phyloP scores from a whole-genome alignment of 2,797 vertebrate genomes.

The Balearica regulorum region DNA sequence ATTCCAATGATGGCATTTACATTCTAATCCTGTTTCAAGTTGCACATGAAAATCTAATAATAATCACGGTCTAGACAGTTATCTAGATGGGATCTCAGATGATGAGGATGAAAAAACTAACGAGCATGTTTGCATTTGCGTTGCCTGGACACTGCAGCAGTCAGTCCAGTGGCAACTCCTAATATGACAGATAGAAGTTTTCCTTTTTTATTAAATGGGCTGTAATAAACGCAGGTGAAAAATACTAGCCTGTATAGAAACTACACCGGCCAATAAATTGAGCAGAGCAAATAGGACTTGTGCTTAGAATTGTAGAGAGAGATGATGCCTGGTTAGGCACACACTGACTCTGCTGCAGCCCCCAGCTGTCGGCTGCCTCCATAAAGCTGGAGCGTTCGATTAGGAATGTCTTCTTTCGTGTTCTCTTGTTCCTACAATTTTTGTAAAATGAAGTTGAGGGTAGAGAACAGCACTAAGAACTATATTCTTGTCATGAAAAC shows the following conservation, averaged over 20 bases:
- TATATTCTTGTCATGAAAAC: background rate
- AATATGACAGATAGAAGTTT: background rate
- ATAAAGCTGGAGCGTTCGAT: rapidly evolving
- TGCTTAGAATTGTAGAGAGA: background rate
- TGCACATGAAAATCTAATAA: background rate
- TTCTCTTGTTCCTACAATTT: background rate
- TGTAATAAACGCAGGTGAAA: background rate
- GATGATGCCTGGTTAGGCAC: background rate
- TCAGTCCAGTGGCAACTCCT: background rate
- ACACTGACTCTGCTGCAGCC: background rate
- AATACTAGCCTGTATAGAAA: background rate
- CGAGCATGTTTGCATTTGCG: background rate
- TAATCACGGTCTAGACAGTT: background rate
- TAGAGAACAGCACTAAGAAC: background rate
- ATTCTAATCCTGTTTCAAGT: background rate
- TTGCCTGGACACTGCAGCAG: background rate
- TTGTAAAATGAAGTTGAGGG: background rate
- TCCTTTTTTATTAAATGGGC: background rate
- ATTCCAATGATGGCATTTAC: background rate
- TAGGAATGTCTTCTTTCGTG: rapidly evolving
- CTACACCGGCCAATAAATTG: background rate
- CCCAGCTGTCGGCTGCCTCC: background rate
- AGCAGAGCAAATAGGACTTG: background rate
- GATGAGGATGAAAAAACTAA: background rate
- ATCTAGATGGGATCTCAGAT: background rate